Evolutionary conservation across 2,888 invertebrate genomes (phyloP), one percentile per base, ranked within the genome.

Genomic region (Rutpela maculata): DNA sequence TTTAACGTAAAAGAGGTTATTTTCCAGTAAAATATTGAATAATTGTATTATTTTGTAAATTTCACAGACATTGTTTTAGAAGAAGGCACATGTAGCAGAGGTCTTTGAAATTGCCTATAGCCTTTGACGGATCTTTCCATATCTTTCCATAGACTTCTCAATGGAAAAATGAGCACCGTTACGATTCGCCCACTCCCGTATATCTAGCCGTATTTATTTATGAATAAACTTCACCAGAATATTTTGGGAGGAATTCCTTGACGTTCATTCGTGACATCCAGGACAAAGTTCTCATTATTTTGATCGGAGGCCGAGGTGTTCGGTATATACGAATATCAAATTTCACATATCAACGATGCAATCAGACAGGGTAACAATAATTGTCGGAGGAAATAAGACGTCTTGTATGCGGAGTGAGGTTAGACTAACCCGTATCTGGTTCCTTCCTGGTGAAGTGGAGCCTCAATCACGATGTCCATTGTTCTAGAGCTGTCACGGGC

Each of bases 381-480:
- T 82, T 75, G 80, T 79, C 78, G 72, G 78, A 83, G 87, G 87
- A 87, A 87, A 87, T 86, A 85, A 84, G 84, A 85, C 84, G 85
- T 86, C 86, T 87, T 84, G 76, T 68, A 73, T 68, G 78, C 69
- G 59, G 73, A 79, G 79, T 78, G 79, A 77, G 78, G 80, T 81
- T 82, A 83, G 84, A 82, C 85, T 85, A 86, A 85, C 84, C 87
- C 86, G 85, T 86, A 85, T 86, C 86, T 85, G 84, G 83, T 84
- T 84, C 84, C 85, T 83, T 84, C 83, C 83, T 81, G 78, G 77
- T 77, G 74, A 62, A 71, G 71, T 71, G 62, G 76, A 71, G 77
- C 72, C 87, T 88, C 88, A 89, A 89, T 89, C 89, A 89, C 86
- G 82, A 76, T 76, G 80, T 83, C 85, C 84, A 89, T 89, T 89